Evolutionary conservation across 2,797 vertebrate genomes (phyloP).

Genomic region (Steatocranus sp.): DNA sequence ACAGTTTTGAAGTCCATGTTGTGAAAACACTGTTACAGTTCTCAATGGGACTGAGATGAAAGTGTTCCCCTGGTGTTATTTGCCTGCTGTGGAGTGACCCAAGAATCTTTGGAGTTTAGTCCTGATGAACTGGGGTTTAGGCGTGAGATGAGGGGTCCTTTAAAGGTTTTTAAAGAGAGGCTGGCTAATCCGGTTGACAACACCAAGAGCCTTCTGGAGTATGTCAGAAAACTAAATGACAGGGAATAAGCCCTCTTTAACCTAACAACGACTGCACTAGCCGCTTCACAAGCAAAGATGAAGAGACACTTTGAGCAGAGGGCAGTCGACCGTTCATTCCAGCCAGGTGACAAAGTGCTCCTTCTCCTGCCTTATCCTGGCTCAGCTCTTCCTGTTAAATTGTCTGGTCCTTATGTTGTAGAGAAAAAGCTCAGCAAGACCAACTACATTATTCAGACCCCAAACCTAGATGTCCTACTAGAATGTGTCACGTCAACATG

Average conservation of each 20-base stretch:
- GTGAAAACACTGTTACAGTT: not conserved
- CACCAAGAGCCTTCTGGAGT: not conserved
- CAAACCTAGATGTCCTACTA: not conserved
- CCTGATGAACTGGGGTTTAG: not conserved
- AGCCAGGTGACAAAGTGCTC: not conserved
- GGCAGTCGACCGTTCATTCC: not conserved
- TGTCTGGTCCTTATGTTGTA: not conserved
- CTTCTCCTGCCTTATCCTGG: not conserved
- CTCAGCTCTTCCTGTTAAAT: not conserved
- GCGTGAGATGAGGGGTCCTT: not conserved
- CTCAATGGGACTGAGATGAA: not conserved
- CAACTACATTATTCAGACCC: not conserved
- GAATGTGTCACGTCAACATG: not conserved
- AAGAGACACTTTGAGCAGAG: not conserved
- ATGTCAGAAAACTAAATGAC: not conserved
- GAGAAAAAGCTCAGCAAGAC: not conserved
- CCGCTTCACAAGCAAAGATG: not conserved
- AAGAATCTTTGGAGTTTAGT: not conserved
- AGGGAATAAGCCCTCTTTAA: not conserved
- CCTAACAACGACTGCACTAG: not conserved
- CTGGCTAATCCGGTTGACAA: not conserved
- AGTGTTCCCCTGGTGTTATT: not conserved
- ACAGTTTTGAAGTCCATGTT: not conserved
- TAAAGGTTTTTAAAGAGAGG: not conserved
- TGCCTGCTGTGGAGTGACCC: not conserved